Evolutionary conservation across 2,797 vertebrate genomes (phyloP), one percentile per base, ranked within the genome.

Genomic region (Neostethus bicornis): DNA sequence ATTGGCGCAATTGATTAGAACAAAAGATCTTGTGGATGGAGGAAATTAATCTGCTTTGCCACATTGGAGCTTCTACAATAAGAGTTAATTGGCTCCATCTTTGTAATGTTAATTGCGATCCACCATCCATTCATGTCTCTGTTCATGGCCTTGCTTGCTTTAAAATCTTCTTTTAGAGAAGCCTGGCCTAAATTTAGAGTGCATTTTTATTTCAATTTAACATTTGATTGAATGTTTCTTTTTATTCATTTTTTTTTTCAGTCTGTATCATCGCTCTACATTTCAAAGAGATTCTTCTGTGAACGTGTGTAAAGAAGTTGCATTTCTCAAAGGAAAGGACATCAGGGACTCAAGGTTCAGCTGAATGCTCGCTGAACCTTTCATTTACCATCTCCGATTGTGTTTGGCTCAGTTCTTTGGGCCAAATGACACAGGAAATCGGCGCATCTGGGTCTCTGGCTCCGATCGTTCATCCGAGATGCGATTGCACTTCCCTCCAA

Each of bases 381-480:
- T 42, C 10, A 49, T 66, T 51, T 60, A 50, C 28, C 28, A 24
- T 60, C 61, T 59, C 52, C 13, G 66, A 19, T 60, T 55, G 63
- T 3, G 35, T 29, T 63, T 62, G 69, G 54, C 69, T 16, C 13
- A 21, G 39, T 34, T 59, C 48, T 55, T 41, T 24, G 26, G 52
- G 42, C 48, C 37, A 50, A 66, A 58, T 52, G 66, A 70, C 60
- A 71, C 52, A 59, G 69, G 60, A 74, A 68, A 73, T 60, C 37
- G 44, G 51, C 62, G 68, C 60, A 78, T 73, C 71, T 73, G 71
- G 54, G 41, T 55, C 52, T 49, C 55, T 50, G 64, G 49, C 61
- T 48, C 44, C 5, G 26, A 61, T 60, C 14, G 10, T 9, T 51
- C 53, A 49, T 71, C 56, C 20, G 35, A 39, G 44, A 65, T 55